A percentile compares a stretch with the other conserved stretches of the same genome.
phyloP scores from a whole-genome alignment of 1,140 invertebrate species.

The Armadillidium nasatum region DNA sequence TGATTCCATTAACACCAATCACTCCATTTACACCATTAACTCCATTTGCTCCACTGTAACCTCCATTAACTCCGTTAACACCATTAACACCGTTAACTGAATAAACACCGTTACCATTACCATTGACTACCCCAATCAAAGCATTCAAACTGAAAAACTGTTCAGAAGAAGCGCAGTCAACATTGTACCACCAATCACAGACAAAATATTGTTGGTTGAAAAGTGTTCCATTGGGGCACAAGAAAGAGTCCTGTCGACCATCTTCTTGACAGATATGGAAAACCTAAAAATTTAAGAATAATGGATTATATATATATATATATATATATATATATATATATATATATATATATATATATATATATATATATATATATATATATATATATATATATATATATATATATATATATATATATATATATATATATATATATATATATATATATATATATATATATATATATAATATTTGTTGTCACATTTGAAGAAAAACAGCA shows the following conservation, averaged over 20 bases:
- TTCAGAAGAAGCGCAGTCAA: slow-evolving; percentile 47
- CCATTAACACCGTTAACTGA: slow-evolving; percentile 21
- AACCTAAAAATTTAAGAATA: too few species aligned
- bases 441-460: neutral
- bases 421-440: neutral
- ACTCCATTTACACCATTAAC: neutral
- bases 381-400: neutral
- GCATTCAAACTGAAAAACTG: slow-evolving; percentile 52
- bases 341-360: neutral
- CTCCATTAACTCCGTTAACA: slow-evolving; percentile 14
- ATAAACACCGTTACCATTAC: slow-evolving; percentile 25
- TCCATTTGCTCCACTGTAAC: slow-evolving; percentile 2
- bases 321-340: neutral
- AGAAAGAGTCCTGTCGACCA: slow-evolving; percentile 48
- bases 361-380: neutral
- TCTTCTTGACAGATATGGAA: slow-evolving; percentile 51
- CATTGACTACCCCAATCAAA: slow-evolving; percentile 30
- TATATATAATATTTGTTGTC: too few species aligned
- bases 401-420: neutral
- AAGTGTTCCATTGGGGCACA: slow-evolving; percentile 52
- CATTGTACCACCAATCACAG: slow-evolving; percentile 51
- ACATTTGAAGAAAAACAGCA: too few species aligned
- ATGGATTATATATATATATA: neutral
- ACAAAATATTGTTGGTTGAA: slow-evolving; percentile 51
- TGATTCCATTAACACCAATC: slow-evolving; percentile 3